Percentiles rank a stretch among this genome's conserved stretches.
These are phyloP conservation scores for Epinotia demarniana DNA, from an alignment of 2,888 invertebrate genomes.

Conservation along the genomic window DNA sequence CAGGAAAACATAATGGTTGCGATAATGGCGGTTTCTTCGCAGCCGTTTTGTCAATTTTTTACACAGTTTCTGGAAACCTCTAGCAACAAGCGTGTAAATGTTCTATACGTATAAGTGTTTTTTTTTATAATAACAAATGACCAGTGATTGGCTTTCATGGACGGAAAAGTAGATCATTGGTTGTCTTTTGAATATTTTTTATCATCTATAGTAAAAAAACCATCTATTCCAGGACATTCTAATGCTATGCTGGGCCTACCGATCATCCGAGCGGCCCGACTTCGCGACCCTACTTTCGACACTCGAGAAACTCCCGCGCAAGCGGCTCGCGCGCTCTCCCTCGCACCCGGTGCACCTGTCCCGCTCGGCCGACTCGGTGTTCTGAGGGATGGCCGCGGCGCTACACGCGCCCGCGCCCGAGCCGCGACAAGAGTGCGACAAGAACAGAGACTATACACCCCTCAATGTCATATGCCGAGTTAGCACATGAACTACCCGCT, in stretches of 20 bases:
- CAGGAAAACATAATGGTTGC: no score
- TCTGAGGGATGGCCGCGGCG: constrained; percentile 76
- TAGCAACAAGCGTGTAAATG: no score
- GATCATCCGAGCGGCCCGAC: constrained; percentile 93
- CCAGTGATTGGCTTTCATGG: no score
- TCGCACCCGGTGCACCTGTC: constrained; percentile 99
- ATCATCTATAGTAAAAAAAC: not conserved
- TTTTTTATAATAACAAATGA: no score
- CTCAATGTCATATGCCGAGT: constrained; percentile 13
- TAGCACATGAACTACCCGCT: not conserved
- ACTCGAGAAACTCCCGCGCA: constrained; percentile 97
- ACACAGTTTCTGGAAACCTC: no score
- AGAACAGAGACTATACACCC: no score
- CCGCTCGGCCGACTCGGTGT: constrained; percentile 97
- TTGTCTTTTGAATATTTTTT: not conserved
- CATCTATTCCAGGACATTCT: constrained; percentile 91
- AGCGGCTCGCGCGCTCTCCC: constrained; percentile 97
- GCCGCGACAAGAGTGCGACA: constrained; percentile 4
- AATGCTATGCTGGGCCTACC: constrained; percentile 98
- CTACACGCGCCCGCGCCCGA: not conserved
- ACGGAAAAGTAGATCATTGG: no score
- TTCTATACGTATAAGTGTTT: no score
- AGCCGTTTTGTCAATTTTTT: no score
- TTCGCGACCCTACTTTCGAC: constrained; percentile 93
- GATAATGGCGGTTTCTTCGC: no score